Percentiles rank a stretch among this genome's conserved stretches.
Conservation (phyloP, 1,140 invertebrate species). For the Diabrotica undecimpunctata region DNA sequence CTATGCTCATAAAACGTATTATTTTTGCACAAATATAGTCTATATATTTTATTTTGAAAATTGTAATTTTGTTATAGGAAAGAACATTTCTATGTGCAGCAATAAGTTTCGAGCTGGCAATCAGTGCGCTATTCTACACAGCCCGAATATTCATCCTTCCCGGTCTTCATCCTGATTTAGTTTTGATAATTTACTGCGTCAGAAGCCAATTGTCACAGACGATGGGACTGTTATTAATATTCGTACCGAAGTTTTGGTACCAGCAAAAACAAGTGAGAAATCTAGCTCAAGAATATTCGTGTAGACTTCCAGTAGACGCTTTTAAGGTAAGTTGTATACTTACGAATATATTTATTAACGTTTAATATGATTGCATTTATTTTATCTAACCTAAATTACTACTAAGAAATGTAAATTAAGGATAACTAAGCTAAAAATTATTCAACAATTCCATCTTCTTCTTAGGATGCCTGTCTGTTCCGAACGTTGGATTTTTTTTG, state of each 20-base stretch:
- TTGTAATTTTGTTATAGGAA: constrained; percentile 55
- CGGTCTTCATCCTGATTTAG: constrained; percentile 63
- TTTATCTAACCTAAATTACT: too few relatives aligned
- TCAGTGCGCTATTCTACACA: constrained; percentile 68
- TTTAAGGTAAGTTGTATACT: constrained; percentile 50
- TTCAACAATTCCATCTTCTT: too few relatives aligned
- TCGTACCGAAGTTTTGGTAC: constrained; percentile 79
- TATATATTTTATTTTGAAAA: too few relatives aligned
- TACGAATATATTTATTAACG: not conserved
- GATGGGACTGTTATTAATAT: constrained; percentile 68
- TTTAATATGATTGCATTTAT: not conserved
- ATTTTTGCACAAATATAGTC: too few relatives aligned
- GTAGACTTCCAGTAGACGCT: constrained; percentile 57
- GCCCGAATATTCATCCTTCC: constrained; percentile 60
- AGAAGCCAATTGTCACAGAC: constrained; percentile 77
- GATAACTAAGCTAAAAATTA: not conserved
- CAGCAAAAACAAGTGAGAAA: constrained; percentile 62
- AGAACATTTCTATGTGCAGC: constrained; percentile 73
- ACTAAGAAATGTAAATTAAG: not conserved
- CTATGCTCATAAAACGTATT: too few relatives aligned
- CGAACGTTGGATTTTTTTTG: too few relatives aligned
- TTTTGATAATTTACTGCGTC: constrained; percentile 65
- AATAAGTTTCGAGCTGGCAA: constrained; percentile 68
- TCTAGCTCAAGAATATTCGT: constrained; percentile 62
- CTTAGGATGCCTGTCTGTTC: too few relatives aligned